Percentiles rank a stretch among this genome's conserved stretches.
Conservation (phyloP, 2,113 vertebrate genomes). For the Eleginops maclovinus region DNA sequence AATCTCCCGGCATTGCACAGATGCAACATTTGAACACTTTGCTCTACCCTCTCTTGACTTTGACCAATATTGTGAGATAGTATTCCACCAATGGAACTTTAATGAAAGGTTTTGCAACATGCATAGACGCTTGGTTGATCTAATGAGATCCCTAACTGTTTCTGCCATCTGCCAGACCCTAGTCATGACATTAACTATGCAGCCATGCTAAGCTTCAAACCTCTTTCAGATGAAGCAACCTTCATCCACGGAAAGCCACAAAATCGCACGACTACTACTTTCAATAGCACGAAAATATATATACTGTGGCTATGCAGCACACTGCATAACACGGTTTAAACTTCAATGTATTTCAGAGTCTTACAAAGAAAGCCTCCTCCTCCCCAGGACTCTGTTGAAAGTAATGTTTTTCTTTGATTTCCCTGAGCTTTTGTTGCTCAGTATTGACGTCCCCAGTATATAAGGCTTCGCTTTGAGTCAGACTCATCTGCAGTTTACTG, state of each 20-base stretch:
- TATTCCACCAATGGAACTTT: slow-evolving; percentile 80
- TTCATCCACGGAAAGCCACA: slow-evolving; percentile 47
- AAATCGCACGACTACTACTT: slow-evolving; percentile 13
- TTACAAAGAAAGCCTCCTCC: slow-evolving; percentile 13
- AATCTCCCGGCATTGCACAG: slow-evolving; percentile 56
- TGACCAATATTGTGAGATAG: slow-evolving; percentile 79
- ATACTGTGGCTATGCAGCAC: slow-evolving; percentile 16
- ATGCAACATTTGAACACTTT: slow-evolving; percentile 67
- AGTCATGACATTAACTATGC: slow-evolving; percentile 85
- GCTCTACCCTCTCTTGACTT: slow-evolving; percentile 81
- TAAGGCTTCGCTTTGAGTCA: slow-evolving; percentile 71
- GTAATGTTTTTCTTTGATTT: slow-evolving; percentile 67
- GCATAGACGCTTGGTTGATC: slow-evolving; percentile 83
- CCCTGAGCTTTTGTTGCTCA: slow-evolving; percentile 60
- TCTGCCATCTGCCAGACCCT: slow-evolving; percentile 86
- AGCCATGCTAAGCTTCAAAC: slow-evolving; percentile 77
- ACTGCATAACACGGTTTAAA: slow-evolving; percentile 7
- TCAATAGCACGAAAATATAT: slow-evolving; percentile 9
- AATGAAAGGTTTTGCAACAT: slow-evolving; percentile 86
- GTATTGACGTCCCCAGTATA: slow-evolving; percentile 62
- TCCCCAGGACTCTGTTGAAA: slow-evolving; percentile 11
- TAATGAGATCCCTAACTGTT: slow-evolving; percentile 89
- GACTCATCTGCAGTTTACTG: slow-evolving; percentile 74
- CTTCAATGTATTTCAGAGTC: slow-evolving; percentile 18
- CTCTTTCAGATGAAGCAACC: slow-evolving; percentile 69